Evolutionary conservation across 2,113 vertebrate species (phyloP).

Genomic region (Cathartes aura): DNA sequence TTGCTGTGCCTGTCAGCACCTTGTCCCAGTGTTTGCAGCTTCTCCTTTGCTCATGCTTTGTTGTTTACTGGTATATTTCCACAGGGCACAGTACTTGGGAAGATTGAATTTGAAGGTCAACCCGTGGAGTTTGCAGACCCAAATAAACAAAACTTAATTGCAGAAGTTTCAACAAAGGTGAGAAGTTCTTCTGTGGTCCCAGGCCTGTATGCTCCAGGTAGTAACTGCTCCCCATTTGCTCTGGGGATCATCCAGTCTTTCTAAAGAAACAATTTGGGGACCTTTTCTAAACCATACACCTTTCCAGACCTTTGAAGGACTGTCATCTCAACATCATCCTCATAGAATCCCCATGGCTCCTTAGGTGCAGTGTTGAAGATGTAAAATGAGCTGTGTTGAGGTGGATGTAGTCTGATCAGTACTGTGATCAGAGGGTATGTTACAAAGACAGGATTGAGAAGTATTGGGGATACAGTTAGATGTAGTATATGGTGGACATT

Average conservation of each 20-base stretch:
- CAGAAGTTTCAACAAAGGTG: slow-evolving; percentile 95
- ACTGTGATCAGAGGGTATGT: background rate
- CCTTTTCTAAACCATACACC: background rate
- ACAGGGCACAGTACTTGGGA: slow-evolving; percentile 91
- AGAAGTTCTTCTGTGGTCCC: background rate
- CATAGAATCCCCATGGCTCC: fast-evolving
- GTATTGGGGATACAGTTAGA: background rate
- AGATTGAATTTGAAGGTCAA: slow-evolving; percentile 96
- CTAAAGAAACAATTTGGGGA: background rate
- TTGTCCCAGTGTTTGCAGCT: slow-evolving; percentile 27
- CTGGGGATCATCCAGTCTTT: background rate
- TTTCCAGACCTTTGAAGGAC: background rate
- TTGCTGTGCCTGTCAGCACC: slow-evolving; percentile 17
- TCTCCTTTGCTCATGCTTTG: background rate
- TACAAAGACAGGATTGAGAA: background rate
- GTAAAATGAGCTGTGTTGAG: background rate
- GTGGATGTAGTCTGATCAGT: background rate
- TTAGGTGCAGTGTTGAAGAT: background rate
- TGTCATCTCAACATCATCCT: background rate
- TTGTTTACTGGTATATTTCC: slow-evolving; percentile 30
- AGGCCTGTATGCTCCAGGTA: background rate
- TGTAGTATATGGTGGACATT: background rate
- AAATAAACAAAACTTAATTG: slow-evolving; percentile 88
- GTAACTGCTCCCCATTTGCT: background rate
- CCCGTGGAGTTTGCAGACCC: slow-evolving; percentile 88